A percentile compares a stretch with the other conserved stretches of the same genome.
Evolutionary conservation across 2,888 invertebrate species (phyloP).

Genomic region (Holacanthella duospinosa): DNA sequence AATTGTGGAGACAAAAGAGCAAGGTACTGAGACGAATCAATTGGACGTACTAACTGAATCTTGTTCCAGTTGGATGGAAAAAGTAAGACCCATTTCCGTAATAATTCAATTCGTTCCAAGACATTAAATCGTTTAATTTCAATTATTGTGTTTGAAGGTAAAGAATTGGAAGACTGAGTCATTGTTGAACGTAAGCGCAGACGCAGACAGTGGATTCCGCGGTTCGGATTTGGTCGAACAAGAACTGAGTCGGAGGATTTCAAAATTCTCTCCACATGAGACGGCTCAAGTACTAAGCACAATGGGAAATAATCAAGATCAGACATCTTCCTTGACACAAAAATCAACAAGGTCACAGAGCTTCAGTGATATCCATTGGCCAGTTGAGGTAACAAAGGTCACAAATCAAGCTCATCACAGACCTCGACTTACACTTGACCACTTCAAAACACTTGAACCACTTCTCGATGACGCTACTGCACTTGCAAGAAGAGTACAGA

Average conservation of each 20-base stretch:
- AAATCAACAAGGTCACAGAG: not conserved
- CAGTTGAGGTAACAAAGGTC: not conserved
- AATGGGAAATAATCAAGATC: not conserved
- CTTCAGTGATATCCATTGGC: not conserved
- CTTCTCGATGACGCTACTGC: conserved; percentile 27
- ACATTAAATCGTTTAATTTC: not conserved
- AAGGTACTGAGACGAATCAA: conserved; percentile 20
- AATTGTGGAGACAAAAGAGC: conserved; percentile 16
- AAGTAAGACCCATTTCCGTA: conserved; percentile 19
- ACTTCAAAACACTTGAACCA: conserved; percentile 16
- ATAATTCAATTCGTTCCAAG: not conserved
- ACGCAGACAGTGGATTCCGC: conserved; percentile 32
- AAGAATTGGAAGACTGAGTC: conserved; percentile 34
- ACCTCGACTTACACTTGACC: conserved; percentile 6
- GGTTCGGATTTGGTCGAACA: conserved; percentile 18
- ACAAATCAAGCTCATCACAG: not conserved
- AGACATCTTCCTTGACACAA: not conserved
- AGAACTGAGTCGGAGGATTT: not conserved
- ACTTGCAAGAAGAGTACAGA: conserved; percentile 27
- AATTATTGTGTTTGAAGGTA: conserved; percentile 14
- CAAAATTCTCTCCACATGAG: not conserved
- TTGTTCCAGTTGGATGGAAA: conserved; percentile 35
- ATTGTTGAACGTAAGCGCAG: conserved; percentile 27
- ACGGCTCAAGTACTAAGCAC: not conserved
- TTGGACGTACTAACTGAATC: conserved; percentile 25